Evolutionary conservation across 1,140 invertebrate species (phyloP), one percentile per base, ranked within the genome.

Genomic region (Episyrphus balteatus): DNA sequence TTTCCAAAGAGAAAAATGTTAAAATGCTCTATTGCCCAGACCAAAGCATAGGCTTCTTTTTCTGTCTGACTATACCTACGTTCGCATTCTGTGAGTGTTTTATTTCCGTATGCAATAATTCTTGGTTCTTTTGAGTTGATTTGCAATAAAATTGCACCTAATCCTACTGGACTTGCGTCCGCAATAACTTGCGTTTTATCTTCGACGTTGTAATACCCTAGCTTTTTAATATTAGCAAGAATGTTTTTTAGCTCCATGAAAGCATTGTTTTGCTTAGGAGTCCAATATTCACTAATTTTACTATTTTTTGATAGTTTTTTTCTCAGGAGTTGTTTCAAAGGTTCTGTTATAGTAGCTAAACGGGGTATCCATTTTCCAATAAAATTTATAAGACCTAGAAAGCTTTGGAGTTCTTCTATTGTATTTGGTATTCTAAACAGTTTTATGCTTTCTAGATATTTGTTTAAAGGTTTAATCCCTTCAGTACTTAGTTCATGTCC

Each of bases 91-190:
- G 50, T 49, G n/a, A 54, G 19, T 17, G 19, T 34, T 40, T n/a
- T 17, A 19, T 43, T 52, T 1, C 50, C 50, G 41, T 51, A 54
- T 9, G 44, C 46, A 8, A 49, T 51, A 12, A 54, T 49, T 10
- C 41, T 5, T 7, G 33, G 49, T 14, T 42, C 43, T 26, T 26
- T 26, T 18, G 14, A 14, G 15, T 26, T 32, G 18, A 48, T 45
- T 38, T 51, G 43, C 10, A 50, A 36, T 11, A 53, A 19, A 5
- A 52, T 45, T 13, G 41, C 50, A 18, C 44, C 52, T 14, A 54
- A 19, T 7, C 44, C 52, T n/a, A 54, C 47, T 0, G 50, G 50
- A 30, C 50, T 54, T 8, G 53, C 50, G 26, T 54, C 47, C 21
- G 53, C 50, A 6, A 52, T 50, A 5, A 50, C 17, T 21, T 43